Conservation (phyloP, 2,888 invertebrate species). For the Thyatira batis region DNA sequence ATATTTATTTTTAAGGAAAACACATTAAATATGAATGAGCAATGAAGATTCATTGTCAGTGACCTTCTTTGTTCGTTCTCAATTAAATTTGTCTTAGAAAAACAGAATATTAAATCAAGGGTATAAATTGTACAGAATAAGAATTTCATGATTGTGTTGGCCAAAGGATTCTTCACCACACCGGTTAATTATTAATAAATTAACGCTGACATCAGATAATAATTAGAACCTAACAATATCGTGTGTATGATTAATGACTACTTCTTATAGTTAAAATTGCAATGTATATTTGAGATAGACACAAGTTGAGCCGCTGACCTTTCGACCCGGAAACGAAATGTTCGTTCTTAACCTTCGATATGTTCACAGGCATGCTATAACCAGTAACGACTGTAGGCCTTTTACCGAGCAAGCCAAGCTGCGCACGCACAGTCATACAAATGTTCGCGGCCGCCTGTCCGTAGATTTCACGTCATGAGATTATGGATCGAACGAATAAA, state of each 20-base stretch:
- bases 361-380: conserved; percentile 9
- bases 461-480: neutral
- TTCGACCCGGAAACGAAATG: conserved; percentile 52
- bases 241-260: neutral
- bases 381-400: conserved; percentile 10
- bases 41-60: neutral
- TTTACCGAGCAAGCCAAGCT: conserved; percentile 7
- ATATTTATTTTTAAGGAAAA: neutral
- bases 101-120: neutral
- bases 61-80: neutral
- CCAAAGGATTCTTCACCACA: neutral
- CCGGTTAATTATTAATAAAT: neutral
- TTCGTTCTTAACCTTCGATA: conserved; percentile 48
- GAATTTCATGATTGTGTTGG: no score
- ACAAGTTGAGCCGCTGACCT: conserved; percentile 45
- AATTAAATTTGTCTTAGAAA: neutral
- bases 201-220: neutral
- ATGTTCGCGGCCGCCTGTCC: neutral
- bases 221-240: neutral
- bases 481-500: neutral
- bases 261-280: conserved; percentile 9
- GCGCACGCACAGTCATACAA: neutral
- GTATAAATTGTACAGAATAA: no score
- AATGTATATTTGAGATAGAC: conserved; percentile 11
- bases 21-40: neutral